Base-by-base conservation (phyloP, 2,888 invertebrate genomes). In the Cephus runcator region DNA sequence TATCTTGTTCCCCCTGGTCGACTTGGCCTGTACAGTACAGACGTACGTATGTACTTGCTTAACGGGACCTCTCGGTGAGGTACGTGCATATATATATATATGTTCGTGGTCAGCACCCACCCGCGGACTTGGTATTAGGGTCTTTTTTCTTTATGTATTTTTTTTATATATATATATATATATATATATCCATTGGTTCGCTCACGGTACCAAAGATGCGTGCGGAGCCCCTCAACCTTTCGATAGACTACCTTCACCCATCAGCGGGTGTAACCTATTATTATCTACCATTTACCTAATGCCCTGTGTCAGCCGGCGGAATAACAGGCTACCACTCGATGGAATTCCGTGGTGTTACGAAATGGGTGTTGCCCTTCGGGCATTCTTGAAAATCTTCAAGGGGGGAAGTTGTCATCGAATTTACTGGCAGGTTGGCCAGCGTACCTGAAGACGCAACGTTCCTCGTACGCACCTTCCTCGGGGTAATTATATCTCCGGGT, bases 231-330 rank as follows among this genome's bases (percentile, higher is more conserved):
- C 33, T 31, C 71, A 34, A 79, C 83, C 85, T 83, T 85, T 85
- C 87, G 87, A 88, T 86, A 83, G 86, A 88, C 86, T 86, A 87
- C 88, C 88, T 87, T 87, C 83, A 85, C 84, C 90, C 89, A 89
- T 90, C 90, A 88, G 87, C 88, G 87, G 88, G 90, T 91, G 91
- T 90, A 91, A 91, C 91, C 90, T 90, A 91, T 91, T 86, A 91
- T 91, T 91, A 91, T 91, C 90, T 89, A 88, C 90, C 91, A 91
- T 91, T 91, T 91, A 90, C 88, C 90, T 90, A 90, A 90, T 89
- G 87, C 88, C 84, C 86, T 87, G 85, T 90, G 89, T 90, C 90
- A 90, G 90, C 86, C 85, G 78, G 80, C 78, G 83, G 83, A 79
- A 82, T 69, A 79, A 75, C 77, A 85, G 84, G 80, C 85, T 83